These are phyloP conservation scores for Perdix hodgsoniae DNA, from an alignment of 2,797 vertebrate genomes.

Conservation along the genomic window DNA sequence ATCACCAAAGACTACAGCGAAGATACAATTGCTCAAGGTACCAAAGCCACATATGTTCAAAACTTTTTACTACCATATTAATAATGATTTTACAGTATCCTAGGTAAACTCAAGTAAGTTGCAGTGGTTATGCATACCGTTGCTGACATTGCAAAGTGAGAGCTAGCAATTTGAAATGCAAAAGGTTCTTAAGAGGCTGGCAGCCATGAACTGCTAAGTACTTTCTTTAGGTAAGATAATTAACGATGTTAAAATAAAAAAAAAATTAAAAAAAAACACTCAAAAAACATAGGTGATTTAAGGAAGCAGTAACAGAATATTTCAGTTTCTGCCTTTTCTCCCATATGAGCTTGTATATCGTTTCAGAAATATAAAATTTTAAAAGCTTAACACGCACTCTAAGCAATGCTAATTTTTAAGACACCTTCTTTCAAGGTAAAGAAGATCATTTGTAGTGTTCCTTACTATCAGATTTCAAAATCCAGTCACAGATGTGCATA, in stretches of 20 bases:
- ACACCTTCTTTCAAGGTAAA: neutral
- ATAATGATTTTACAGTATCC: neutral
- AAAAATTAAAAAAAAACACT: no score
- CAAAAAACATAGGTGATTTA: neutral
- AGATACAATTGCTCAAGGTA: neutral
- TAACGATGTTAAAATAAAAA: neutral
- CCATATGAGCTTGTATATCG: neutral
- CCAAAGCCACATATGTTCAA: neutral
- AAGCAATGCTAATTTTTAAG: neutral
- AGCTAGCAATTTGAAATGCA: neutral
- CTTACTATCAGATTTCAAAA: neutral
- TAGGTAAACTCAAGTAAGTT: neutral
- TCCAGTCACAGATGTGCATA: neutral
- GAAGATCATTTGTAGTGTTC: neutral
- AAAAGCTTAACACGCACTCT: neutral
- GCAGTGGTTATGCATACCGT: neutral
- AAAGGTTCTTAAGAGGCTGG: neutral
- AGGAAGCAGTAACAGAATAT: neutral
- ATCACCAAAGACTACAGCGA: neutral
- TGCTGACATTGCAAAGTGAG: neutral
- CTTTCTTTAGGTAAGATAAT: neutral
- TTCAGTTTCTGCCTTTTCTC: neutral
- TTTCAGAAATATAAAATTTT: neutral
- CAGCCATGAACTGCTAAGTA: neutral
- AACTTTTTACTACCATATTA: neutral